Percentiles rank a stretch among this genome's conserved stretches.
Evolutionary conservation across 2,113 vertebrate species (phyloP).

Genomic region (Gallinago media): DNA sequence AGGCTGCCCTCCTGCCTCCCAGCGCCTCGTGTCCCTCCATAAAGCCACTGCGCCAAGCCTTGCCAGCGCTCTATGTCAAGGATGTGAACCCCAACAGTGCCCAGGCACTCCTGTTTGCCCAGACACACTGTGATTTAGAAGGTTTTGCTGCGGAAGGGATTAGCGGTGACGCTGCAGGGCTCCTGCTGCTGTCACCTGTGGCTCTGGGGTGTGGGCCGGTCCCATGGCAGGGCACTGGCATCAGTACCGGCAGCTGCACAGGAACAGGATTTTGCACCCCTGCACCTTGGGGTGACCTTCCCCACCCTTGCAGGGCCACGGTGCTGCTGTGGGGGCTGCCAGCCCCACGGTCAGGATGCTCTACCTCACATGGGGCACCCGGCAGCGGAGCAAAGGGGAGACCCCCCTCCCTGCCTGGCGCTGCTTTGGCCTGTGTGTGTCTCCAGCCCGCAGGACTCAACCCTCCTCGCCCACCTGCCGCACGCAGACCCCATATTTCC

Average conservation of each 20-base stretch:
- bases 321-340: neutral
- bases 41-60: rapidly evolving
- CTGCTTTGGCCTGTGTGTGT: neutral
- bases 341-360: neutral
- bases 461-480: neutral
- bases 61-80: rapidly evolving
- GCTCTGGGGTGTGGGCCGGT: neutral
- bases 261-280: neutral
- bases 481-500: rapidly evolving
- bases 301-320: rapidly evolving
- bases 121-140: neutral
- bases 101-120: neutral
- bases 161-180: neutral
- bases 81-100: neutral
- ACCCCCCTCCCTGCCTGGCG: neutral
- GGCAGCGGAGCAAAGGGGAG: neutral
- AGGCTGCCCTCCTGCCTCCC: neutral
- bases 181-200: neutral
- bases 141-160: neutral
- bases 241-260: rapidly evolving
- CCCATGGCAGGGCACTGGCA: rapidly evolving
- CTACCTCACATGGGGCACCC: neutral
- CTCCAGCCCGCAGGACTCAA: neutral
- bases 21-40: neutral
- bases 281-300: neutral